These are phyloP conservation scores for Stenopsyche tienmushanensis DNA, from an alignment of 1,140 invertebrate species.

Conservation along the genomic window DNA sequence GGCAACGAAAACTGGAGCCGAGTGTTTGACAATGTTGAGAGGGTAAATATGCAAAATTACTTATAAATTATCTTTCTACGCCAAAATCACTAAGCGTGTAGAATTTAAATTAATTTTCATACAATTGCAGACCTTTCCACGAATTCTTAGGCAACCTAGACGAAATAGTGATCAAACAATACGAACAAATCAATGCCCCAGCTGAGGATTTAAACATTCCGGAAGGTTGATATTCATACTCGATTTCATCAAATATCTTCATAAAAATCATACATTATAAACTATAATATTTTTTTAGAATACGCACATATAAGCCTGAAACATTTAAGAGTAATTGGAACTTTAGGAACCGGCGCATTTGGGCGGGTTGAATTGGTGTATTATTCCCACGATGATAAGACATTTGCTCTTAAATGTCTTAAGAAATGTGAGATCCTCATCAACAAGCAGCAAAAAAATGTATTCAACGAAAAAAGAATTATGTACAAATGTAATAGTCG, in stretches of 20 bases:
- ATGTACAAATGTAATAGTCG: slow-evolving; percentile 78
- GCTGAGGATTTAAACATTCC: no score
- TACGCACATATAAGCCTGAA: slow-evolving; percentile 70
- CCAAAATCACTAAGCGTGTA: no score
- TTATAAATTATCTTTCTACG: no score
- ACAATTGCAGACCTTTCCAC: no score
- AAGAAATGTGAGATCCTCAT: slow-evolving; percentile 92
- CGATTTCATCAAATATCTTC: background rate
- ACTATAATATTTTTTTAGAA: slow-evolving; percentile 49
- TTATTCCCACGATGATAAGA: slow-evolving; percentile 58
- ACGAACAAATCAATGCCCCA: no score
- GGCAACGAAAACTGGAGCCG: slow-evolving; percentile 82
- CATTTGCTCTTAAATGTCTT: slow-evolving; percentile 88
- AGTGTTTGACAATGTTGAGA: slow-evolving; percentile 86
- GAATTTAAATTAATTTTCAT: no score
- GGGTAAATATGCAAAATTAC: slow-evolving; percentile 61
- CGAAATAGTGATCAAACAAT: no score
- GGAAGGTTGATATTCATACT: no score
- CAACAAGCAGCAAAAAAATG: slow-evolving; percentile 90
- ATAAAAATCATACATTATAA: no score
- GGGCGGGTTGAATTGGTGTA: slow-evolving; percentile 86
- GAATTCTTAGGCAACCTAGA: no score
- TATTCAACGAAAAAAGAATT: slow-evolving; percentile 89
- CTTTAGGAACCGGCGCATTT: slow-evolving; percentile 90
- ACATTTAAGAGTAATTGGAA: slow-evolving; percentile 78